Evolutionary conservation across 2,888 invertebrate species (phyloP), one percentile per base, ranked within the genome.

Genomic region (Ditylenchus weischeri): DNA sequence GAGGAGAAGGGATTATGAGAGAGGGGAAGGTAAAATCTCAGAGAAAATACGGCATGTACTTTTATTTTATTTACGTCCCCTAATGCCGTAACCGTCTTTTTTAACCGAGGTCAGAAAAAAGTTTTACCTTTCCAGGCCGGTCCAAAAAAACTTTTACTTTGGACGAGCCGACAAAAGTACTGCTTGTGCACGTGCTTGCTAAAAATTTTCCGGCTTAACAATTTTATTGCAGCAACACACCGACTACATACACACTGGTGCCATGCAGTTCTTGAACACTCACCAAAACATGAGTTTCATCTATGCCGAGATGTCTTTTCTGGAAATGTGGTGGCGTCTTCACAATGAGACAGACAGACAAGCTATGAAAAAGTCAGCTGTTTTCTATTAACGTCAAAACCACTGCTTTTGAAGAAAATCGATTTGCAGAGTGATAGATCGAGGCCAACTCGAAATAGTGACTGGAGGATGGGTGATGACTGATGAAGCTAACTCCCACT

Each of bases 381-480:
- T 10, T 5, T 4, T n/a, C n/a, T n/a, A n/a, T n/a, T n/a, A n/a
- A n/a, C n/a, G n/a, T n/a, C n/a, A n/a, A n/a, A n/a, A n/a, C n/a
- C n/a, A n/a, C n/a, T n/a, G n/a, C n/a, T n/a, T n/a, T 29, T 54
- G n/a, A 2, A 54, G n/a, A 54, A 50, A 50, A 4, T 29, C 29
- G 6, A 50, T n/a, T 51, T 73, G 35, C 21, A 72, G 73, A 47
- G 60, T 93, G 58, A 83, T 95, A 6, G 87, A 89, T 64, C 89
- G 89, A 35, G 90, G 91, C 1, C 93, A 93, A 83, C 84, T 98
- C 69, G 98, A 98, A 86, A 90, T 98, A 75, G 95, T 96, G 0
- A 92, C 93, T 0, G 98, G 96, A 0, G 96, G 95, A 11, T 98
- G 96, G 95, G 98, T 98, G 2, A 98, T 98, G 96, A 90, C 92